Evolutionary conservation across 2,113 vertebrate genomes (phyloP).

Genomic region (Elaphurus davidianus): DNA sequence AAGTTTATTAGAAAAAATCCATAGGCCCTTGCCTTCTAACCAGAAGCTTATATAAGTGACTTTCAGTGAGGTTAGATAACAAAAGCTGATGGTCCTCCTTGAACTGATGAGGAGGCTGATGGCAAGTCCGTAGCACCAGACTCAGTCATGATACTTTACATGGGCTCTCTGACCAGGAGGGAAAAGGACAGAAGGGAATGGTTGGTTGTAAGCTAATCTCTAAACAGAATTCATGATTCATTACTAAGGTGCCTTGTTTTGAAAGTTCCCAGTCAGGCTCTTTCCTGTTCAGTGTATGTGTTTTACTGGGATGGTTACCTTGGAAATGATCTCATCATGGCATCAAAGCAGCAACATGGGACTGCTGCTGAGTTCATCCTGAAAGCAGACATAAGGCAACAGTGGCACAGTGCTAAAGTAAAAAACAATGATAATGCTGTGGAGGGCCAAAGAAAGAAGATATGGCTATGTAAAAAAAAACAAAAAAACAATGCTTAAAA

Average conservation of each 20-base stretch:
- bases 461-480: background rate
- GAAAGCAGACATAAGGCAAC: slow-evolving; percentile 53
- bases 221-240: slow-evolving; percentile 32
- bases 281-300: background rate
- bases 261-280: background rate
- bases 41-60: background rate
- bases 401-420: slow-evolving; percentile 13
- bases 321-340: slow-evolving; percentile 65
- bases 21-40: background rate
- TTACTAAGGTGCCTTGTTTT: slow-evolving; percentile 30
- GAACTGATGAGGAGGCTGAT: background rate
- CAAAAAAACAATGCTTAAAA: fast-evolving
- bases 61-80: background rate
- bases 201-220: background rate
- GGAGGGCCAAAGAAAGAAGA: background rate
- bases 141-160: background rate
- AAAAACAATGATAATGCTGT: background rate
- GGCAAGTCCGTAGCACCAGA: background rate
- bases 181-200: background rate
- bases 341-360: background rate
- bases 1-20: background rate
- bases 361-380: slow-evolving; percentile 42
- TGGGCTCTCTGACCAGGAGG: background rate
- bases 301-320: slow-evolving; percentile 61
- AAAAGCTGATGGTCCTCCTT: background rate